Evolutionary conservation across 1,140 invertebrate species (phyloP).

Genomic region (Drosophila ironensis): DNA sequence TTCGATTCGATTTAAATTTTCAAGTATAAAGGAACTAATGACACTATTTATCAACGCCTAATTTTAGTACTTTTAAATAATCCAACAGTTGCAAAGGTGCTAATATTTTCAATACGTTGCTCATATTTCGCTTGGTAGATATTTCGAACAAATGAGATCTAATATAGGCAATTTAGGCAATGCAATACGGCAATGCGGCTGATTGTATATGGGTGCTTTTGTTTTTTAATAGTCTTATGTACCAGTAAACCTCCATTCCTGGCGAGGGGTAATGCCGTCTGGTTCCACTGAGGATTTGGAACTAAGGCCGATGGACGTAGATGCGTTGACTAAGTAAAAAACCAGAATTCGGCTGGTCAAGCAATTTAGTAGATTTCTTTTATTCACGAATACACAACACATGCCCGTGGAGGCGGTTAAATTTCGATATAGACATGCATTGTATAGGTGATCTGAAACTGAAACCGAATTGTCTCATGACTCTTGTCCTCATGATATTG

Average conservation of each 20-base stretch:
- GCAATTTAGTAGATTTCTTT: background rate
- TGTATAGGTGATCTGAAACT: constrained; percentile 53
- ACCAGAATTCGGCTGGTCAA: too few relatives aligned
- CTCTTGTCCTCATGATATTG: constrained; percentile 9
- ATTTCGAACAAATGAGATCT: constrained; percentile 10
- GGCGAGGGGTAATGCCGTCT: too few relatives aligned
- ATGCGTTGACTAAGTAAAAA: too few relatives aligned
- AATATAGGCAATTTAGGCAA: constrained; percentile 16
- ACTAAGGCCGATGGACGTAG: too few relatives aligned
- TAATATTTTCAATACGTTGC: constrained; percentile 17
- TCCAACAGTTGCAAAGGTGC: constrained; percentile 19
- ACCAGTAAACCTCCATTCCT: too few relatives aligned
- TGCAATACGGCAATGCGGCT: constrained; percentile 28
- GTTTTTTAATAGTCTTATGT: constrained; percentile 5
- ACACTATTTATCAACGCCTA: constrained; percentile 4
- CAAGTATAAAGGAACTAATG: constrained; percentile 35
- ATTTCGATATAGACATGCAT: too few relatives aligned
- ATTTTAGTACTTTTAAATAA: constrained; percentile 21
- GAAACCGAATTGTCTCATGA: constrained; percentile 45
- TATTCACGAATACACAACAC: background rate
- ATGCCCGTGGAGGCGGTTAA: background rate
- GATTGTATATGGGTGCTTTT: constrained; percentile 13
- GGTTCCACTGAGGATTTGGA: too few relatives aligned
- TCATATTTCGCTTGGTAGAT: background rate
- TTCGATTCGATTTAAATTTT: background rate